Base-by-base conservation (phyloP, 2,888 invertebrate species). In the Metallyticus violacea region DNA sequence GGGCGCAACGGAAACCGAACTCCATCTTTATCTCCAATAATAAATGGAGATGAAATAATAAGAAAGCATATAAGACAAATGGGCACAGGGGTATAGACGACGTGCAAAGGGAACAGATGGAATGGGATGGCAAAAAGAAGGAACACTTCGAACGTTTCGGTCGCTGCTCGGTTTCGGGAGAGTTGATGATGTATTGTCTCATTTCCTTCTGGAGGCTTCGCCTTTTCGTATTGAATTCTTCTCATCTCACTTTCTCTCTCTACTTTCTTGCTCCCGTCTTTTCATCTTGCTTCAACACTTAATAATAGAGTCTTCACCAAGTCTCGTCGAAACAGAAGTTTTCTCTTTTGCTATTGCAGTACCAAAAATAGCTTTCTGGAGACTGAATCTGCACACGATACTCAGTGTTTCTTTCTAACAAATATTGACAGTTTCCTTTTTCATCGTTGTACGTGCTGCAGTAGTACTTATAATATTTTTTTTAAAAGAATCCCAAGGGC, bases 21-120 rank as follows among this genome's bases (percentile, higher is more conserved):
- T 81, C 85, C 77, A 77, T 81, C 76, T 81, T 80, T 85, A 79
- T 28, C 80, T 78, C 77, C 83, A 84, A 86, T 87, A 87, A 87
- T 85, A 87, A 87, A 87, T 87, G 87, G 84, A 86, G 79, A 83
- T 86, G 86, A 87, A 87, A 87, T 87, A 86, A 86, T 86, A 86
- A 80, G 83, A 84, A 83, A 78, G 76, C 29, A 80, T 87, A 85
- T 81, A 79, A 85, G 87, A 87, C 85, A 85, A 87, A 87, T 85
- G 85, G 79, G 40, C 40, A 62, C 40, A 62, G 40, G 40, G 40
- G 40, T 62, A 62, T 62, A 62, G 40, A 62, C 40, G 40, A 62
- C 40, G 40, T 62, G 40, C 40, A 62, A 62, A 62, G 40, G 40
- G 40, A 62, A 62, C 40, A 62, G 77, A 77, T 27, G 27, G 83